Conservation (phyloP, 2,113 vertebrate genomes). For the Heliornis fulica region DNA sequence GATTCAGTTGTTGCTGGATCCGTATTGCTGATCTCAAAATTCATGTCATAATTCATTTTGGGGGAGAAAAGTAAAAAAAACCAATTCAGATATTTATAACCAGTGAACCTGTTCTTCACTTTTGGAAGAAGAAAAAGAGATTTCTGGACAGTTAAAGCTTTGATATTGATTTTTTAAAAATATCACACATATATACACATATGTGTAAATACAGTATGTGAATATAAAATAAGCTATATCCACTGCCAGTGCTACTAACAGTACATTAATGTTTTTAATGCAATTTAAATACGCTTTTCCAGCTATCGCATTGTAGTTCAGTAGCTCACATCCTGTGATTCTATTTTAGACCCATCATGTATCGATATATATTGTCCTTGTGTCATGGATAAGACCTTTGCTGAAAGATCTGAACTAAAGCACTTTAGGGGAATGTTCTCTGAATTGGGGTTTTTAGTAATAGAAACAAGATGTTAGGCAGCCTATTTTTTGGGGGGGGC, state of each 20-base stretch:
- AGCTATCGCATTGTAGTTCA: background rate
- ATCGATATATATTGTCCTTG: background rate
- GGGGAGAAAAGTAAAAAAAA: background rate
- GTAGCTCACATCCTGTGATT: background rate
- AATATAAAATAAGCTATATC: conserved; percentile 2
- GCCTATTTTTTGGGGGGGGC: background rate
- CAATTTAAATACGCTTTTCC: background rate
- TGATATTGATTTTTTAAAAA: background rate
- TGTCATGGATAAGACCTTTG: background rate
- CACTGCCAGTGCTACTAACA: background rate
- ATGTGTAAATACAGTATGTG: background rate
- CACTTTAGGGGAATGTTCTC: background rate
- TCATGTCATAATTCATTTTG: background rate
- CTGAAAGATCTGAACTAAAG: background rate
- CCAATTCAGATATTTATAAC: background rate
- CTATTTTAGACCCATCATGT: background rate
- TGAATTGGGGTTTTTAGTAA: background rate
- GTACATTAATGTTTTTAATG: background rate
- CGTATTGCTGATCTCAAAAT: fast-evolving
- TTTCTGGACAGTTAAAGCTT: background rate
- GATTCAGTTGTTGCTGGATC: background rate
- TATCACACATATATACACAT: fast-evolving
- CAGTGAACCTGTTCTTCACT: background rate
- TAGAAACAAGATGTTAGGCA: background rate
- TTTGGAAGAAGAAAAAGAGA: background rate